These are phyloP conservation scores for Tetramorium alpestre DNA, from an alignment of 1,140 invertebrate species.

Conservation along the genomic window DNA sequence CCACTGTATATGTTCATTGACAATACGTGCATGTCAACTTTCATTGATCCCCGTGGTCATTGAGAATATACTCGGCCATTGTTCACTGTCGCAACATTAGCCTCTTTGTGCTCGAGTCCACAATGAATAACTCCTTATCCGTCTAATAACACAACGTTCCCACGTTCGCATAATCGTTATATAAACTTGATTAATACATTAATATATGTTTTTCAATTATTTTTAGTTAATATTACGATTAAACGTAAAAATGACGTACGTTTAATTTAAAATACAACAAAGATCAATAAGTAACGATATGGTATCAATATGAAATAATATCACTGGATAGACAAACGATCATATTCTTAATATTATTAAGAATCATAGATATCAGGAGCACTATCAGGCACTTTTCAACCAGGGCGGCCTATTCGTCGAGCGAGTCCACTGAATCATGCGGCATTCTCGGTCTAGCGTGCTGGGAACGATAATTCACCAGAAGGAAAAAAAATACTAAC, in stretches of 20 bases:
- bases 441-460: neutral
- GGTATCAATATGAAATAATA: neutral
- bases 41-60: slow-evolving; percentile 42
- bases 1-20: slow-evolving; percentile 25
- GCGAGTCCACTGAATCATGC: slow-evolving; percentile 48
- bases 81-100: slow-evolving; percentile 30
- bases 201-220: neutral
- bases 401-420: slow-evolving; percentile 17
- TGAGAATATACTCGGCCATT: slow-evolving; percentile 36
- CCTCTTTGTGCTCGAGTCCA: slow-evolving; percentile 26
- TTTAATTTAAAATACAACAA: neutral
- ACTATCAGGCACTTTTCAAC: slow-evolving; percentile 40
- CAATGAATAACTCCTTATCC: slow-evolving; percentile 38
- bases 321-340: neutral
- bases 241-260: neutral
- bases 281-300: neutral
- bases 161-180: neutral
- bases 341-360: neutral
- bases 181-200: slow-evolving; percentile 9
- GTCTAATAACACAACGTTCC: neutral
- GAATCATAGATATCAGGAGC: neutral
- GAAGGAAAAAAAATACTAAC: slow-evolving; percentile 78
- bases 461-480: neutral
- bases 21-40: slow-evolving; percentile 31
- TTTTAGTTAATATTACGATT: neutral